phyloP scores from a whole-genome alignment of 1,140 invertebrate genomes.

The Drosophila bocki region DNA sequence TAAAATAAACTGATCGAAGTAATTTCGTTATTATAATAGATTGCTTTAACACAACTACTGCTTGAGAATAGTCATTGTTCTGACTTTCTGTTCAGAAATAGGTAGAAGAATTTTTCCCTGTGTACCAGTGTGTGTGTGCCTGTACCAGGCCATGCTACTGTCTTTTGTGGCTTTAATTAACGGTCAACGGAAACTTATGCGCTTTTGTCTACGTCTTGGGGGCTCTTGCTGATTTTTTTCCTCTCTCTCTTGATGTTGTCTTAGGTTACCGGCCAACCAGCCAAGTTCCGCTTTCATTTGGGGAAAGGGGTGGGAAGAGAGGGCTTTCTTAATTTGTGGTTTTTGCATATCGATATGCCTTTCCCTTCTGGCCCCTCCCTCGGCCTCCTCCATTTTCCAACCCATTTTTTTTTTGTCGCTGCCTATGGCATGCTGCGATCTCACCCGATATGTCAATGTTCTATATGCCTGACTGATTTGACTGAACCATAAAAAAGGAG shows the following conservation, averaged over 20 bases:
- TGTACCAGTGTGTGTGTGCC: conserved; percentile 10
- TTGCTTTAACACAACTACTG: neutral
- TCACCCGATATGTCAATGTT: conserved; percentile 75
- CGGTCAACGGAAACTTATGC: conserved; percentile 80
- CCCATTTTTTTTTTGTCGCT: conserved; percentile 26
- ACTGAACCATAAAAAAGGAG: conserved; percentile 41
- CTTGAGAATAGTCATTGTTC: neutral
- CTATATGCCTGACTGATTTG: conserved; percentile 73
- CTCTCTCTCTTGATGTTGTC: conserved; percentile 69
- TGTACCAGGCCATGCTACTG: conserved; percentile 44
- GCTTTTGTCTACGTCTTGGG: conserved; percentile 63
- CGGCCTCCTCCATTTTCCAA: conserved; percentile 12
- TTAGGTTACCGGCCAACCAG: conserved; percentile 62
- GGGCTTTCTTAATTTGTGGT: conserved; percentile 61
- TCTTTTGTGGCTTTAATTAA: conserved; percentile 79
- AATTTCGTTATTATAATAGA: neutral
- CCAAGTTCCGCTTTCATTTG: conserved; percentile 74
- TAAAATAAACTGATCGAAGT: neutral
- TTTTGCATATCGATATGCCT: conserved; percentile 67
- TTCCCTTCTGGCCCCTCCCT: conserved; percentile 22
- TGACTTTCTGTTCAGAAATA: too few relatives aligned
- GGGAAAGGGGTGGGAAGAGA: conserved; percentile 3
- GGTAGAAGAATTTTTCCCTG: neutral
- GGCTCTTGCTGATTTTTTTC: conserved; percentile 47
- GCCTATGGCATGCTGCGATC: conserved; percentile 50